phyloP scores from a whole-genome alignment of 2,888 invertebrate genomes.

The Tubulanus polymorphus region DNA sequence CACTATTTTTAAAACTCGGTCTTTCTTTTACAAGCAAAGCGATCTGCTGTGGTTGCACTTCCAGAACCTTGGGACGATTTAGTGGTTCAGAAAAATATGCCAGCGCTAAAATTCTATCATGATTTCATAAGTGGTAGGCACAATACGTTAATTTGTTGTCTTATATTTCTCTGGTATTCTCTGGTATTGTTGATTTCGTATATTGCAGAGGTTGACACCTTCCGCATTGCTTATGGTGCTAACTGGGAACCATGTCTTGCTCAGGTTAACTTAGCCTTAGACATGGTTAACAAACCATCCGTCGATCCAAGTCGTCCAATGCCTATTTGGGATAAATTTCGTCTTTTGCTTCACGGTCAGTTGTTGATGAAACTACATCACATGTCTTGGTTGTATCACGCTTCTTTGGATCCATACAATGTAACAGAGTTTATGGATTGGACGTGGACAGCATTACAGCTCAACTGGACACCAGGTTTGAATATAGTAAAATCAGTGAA shows the following conservation, averaged over 20 bases:
- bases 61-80: constrained; percentile 80
- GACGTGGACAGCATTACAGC: constrained; percentile 86
- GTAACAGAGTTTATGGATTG: constrained; percentile 99
- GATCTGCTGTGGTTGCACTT: constrained; percentile 74
- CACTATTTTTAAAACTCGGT: no score
- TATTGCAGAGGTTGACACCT: constrained; percentile 70
- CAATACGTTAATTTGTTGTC: background rate
- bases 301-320: constrained; percentile 78
- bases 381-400: constrained; percentile 87
- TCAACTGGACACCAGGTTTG: constrained; percentile 97
- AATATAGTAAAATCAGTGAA: background rate
- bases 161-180: background rate
- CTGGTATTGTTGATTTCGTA: background rate
- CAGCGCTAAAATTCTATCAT: constrained; percentile 94
- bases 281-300: constrained; percentile 63
- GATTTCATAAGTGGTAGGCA: constrained; percentile 77
- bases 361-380: constrained; percentile 82
- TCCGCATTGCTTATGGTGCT: constrained; percentile 92
- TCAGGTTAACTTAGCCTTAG: constrained; percentile 82
- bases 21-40: constrained; percentile 62
- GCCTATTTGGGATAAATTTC: constrained; percentile 96
- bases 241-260: constrained; percentile 98
- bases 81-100: constrained; percentile 81
- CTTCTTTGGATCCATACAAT: constrained; percentile 96
- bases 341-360: constrained; percentile 87